A percentile compares a stretch with the other conserved stretches of the same genome.
phyloP scores from a whole-genome alignment of 2,113 vertebrate genomes.

The Dascyllus trimaculatus region DNA sequence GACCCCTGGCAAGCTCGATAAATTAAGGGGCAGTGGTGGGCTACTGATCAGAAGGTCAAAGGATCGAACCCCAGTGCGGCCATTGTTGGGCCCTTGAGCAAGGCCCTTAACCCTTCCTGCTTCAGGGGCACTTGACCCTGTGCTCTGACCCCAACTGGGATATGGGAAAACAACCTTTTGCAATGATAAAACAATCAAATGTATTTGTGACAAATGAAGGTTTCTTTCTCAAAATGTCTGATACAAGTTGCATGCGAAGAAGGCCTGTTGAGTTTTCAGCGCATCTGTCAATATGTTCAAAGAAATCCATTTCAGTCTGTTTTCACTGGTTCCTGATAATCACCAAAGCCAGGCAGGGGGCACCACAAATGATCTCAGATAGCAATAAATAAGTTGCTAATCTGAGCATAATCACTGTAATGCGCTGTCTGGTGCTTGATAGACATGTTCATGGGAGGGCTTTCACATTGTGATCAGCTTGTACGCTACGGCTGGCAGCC shows the following conservation, averaged over 20 bases:
- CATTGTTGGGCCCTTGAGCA: no score
- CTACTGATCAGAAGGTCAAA: no score
- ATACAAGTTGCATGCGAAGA: neutral
- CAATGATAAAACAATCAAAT: no score
- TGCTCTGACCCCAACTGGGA: no score
- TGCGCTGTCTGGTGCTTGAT: conserved; percentile 34
- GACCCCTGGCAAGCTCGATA: no score
- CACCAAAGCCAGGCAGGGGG: neutral
- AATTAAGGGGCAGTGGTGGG: no score
- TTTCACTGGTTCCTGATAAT: conserved; percentile 1
- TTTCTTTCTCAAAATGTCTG: conserved; percentile 3
- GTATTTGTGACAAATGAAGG: no score
- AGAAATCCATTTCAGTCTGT: neutral
- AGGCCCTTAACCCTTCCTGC: no score
- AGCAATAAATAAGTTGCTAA: conserved; percentile 55
- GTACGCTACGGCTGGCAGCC: conserved; percentile 41
- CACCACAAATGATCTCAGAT: conserved; percentile 9
- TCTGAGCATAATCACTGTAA: conserved; percentile 51
- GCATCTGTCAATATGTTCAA: neutral
- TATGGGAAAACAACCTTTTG: no score
- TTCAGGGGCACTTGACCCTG: no score
- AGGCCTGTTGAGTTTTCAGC: conserved; percentile 3
- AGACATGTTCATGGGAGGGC: conserved; percentile 40
- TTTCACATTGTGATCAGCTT: conserved; percentile 31
- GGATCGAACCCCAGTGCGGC: no score